phyloP scores from a whole-genome alignment of 2,113 vertebrate species.

The Percopsis transmontana region DNA sequence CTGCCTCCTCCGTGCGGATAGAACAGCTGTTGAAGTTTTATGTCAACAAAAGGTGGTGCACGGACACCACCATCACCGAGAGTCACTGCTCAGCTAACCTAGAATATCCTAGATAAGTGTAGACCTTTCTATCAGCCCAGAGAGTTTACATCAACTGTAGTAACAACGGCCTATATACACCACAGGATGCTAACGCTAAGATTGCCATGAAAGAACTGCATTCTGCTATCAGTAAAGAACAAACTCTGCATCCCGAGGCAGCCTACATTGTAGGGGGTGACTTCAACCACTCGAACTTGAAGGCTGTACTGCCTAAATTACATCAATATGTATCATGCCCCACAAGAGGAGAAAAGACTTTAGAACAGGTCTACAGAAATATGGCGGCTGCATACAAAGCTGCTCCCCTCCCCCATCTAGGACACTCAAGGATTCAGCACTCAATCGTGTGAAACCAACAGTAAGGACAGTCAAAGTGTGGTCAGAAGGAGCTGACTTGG shows the following conservation, averaged over 20 bases:
- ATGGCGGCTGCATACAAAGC: not conserved
- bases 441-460: no score
- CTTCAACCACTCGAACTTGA: constrained; percentile 12
- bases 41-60: constrained; percentile 11
- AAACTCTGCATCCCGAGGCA: not conserved
- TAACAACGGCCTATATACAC: not conserved
- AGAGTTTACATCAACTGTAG: no score
- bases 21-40: constrained; percentile 8
- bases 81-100: constrained; percentile 6
- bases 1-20: no score
- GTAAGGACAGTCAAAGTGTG: no score
- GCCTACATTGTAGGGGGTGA: constrained; percentile 7
- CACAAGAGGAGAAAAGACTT: constrained; percentile 9
- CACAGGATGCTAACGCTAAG: constrained; percentile 17
- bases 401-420: not conserved
- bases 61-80: not conserved
- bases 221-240: not conserved
- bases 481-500: no score
- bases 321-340: constrained; percentile 8
- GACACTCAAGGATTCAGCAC: no score
- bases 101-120: constrained; percentile 3
- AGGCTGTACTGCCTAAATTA: constrained; percentile 2
- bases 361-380: not conserved
- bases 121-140: no score
- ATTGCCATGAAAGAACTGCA: constrained; percentile 1